Evolutionary conservation across 2,888 invertebrate species (phyloP).

Genomic region (Lasiommata megera): DNA sequence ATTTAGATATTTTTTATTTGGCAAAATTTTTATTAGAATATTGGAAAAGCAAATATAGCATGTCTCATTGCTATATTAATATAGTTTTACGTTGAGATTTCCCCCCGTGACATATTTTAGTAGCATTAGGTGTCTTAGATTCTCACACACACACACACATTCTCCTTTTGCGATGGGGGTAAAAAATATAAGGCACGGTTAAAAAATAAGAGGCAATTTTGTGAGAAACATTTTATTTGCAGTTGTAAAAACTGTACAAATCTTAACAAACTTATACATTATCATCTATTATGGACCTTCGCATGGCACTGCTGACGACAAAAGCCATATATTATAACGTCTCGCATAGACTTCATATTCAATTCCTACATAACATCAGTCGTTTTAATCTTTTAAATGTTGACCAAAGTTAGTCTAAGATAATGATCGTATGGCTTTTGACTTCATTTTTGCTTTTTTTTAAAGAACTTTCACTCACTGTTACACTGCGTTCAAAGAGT

Average conservation of each 20-base stretch:
- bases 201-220: conserved; percentile 47
- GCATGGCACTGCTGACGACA: conserved; percentile 71
- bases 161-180: too few relatives aligned
- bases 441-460: conserved; percentile 33
- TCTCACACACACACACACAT: too few relatives aligned
- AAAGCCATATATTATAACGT: conserved; percentile 38
- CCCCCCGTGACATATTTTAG: too few relatives aligned
- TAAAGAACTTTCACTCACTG: conserved; percentile 28
- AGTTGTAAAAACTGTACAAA: conserved; percentile 83
- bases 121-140: too few relatives aligned
- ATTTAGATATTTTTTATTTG: too few relatives aligned
- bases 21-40: too few relatives aligned
- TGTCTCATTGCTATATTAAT: too few relatives aligned
- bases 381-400: conserved; percentile 37
- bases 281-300: conserved; percentile 78
- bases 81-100: too few relatives aligned
- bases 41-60: too few relatives aligned
- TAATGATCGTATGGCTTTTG: conserved; percentile 33
- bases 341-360: conserved; percentile 32
- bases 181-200: neutral
- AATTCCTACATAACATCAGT: conserved; percentile 52
- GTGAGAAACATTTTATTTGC: conserved; percentile 80
- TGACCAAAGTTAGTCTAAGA: conserved; percentile 22
- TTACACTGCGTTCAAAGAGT: conserved; percentile 25
- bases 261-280: conserved; percentile 81